Percentiles rank a stretch among this genome's conserved stretches.
Evolutionary conservation across 1,140 invertebrate species (phyloP).

Genomic region (Hycleus cichorii): DNA sequence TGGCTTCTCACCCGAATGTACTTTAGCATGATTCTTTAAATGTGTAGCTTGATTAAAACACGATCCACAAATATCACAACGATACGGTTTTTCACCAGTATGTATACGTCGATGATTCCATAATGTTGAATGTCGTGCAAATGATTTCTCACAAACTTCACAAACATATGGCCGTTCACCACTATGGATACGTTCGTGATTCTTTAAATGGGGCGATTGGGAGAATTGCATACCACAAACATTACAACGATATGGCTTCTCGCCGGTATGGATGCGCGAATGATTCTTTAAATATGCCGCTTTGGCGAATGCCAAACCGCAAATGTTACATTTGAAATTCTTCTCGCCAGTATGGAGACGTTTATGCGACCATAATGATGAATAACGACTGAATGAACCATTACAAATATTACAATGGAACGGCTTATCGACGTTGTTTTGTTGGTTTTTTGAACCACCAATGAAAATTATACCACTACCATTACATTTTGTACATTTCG

Average conservation of each 20-base stretch:
- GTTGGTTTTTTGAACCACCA: conserved; percentile 48
- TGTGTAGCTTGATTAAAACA: conserved; percentile 84
- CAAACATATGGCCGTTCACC: conserved; percentile 86
- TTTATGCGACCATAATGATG: conserved; percentile 78
- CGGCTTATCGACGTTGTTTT: conserved; percentile 64
- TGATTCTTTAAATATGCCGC: conserved; percentile 89
- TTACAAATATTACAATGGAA: conserved; percentile 84
- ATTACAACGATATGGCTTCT: conserved; percentile 81
- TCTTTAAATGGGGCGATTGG: conserved; percentile 83
- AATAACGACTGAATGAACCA: conserved; percentile 72
- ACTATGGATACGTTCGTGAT: conserved; percentile 87
- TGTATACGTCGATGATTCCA: conserved; percentile 93
- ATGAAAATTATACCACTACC: conserved; percentile 79
- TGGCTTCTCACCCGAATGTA: conserved; percentile 66
- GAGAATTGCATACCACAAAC: conserved; percentile 85
- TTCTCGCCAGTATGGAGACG: conserved; percentile 80
- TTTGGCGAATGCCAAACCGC: conserved; percentile 87
- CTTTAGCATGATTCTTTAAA: conserved; percentile 75
- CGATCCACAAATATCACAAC: conserved; percentile 74
- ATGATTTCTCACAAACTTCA: conserved; percentile 79
- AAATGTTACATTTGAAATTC: conserved; percentile 87
- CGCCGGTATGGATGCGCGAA: conserved; percentile 68
- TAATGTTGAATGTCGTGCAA: conserved; percentile 75
- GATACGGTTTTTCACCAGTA: conserved; percentile 85
- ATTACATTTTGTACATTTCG: conserved; percentile 81